Percentiles rank a stretch among this genome's conserved stretches.
Conservation (phyloP, 2,797 vertebrate genomes). For the Tangara arthus region DNA sequence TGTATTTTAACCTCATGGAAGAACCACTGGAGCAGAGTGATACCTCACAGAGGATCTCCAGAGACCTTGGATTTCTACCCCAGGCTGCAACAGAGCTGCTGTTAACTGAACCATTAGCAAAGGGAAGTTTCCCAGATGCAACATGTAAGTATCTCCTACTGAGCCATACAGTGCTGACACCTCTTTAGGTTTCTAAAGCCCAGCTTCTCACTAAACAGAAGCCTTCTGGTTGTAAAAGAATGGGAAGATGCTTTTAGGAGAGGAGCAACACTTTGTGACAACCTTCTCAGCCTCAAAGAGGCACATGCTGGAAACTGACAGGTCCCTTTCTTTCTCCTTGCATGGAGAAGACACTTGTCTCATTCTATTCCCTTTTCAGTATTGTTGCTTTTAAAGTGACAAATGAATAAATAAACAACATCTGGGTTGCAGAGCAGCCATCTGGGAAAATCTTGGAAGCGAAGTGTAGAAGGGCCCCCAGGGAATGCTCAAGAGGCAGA, state of each 20-base stretch:
- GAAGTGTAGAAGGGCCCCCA: neutral
- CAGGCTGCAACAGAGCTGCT: neutral
- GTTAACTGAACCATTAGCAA: neutral
- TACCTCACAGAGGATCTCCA: neutral
- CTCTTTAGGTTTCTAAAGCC: neutral
- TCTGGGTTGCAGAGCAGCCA: conserved; percentile 44
- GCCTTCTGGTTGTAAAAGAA: neutral
- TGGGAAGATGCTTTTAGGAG: neutral
- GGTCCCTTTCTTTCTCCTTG: neutral
- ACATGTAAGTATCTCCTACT: neutral
- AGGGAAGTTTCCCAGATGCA: neutral
- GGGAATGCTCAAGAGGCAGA: neutral
- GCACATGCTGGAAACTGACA: neutral
- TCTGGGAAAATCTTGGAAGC: conserved; percentile 24
- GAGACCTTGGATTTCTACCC: neutral
- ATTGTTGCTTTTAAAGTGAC: neutral
- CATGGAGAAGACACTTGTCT: neutral
- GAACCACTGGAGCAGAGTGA: neutral
- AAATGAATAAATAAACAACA: conserved; percentile 48
- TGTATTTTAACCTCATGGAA: neutral
- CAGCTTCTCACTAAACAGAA: neutral
- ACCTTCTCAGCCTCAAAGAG: neutral
- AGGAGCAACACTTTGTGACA: neutral
- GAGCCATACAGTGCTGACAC: neutral
- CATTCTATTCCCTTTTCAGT: neutral